These are phyloP conservation scores for Parazoanthus darwini DNA, from an alignment of 92 coral and sea anemone genomes.

Conservation along the genomic window DNA sequence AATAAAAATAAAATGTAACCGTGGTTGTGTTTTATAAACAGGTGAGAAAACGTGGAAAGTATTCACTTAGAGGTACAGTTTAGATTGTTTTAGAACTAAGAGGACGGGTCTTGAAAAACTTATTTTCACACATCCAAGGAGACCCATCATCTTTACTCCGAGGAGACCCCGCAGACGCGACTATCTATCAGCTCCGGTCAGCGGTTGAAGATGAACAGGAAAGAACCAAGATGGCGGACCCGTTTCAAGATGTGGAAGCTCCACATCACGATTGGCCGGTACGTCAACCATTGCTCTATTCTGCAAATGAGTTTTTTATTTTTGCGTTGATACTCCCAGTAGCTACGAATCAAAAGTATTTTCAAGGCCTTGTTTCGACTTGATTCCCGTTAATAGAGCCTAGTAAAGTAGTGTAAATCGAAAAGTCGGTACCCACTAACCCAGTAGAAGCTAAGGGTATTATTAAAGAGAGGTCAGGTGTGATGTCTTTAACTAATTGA, in stretches of 20 bases:
- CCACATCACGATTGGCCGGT: slow-evolving; percentile 86
- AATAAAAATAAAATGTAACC: too few species aligned
- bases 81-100: too few species aligned
- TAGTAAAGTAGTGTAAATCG: too few species aligned
- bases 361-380: neutral
- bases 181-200: neutral
- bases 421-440: too few species aligned
- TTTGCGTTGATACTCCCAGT: neutral
- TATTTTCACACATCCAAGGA: neutral
- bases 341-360: neutral
- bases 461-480: too few species aligned
- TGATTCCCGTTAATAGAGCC: too few species aligned
- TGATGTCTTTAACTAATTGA: too few species aligned
- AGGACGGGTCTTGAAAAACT: too few species aligned
- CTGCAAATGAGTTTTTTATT: neutral
- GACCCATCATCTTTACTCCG: neutral
- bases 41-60: too few species aligned
- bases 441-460: too few species aligned
- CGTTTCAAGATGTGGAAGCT: slow-evolving; percentile 62
- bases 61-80: too few species aligned
- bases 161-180: neutral
- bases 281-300: slow-evolving; percentile 35
- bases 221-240: slow-evolving; percentile 74
- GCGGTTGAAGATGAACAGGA: slow-evolving; percentile 31
- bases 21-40: too few species aligned